Conservation (phyloP, 2,797 vertebrate species). For the Tenualosa ilisha region DNA sequence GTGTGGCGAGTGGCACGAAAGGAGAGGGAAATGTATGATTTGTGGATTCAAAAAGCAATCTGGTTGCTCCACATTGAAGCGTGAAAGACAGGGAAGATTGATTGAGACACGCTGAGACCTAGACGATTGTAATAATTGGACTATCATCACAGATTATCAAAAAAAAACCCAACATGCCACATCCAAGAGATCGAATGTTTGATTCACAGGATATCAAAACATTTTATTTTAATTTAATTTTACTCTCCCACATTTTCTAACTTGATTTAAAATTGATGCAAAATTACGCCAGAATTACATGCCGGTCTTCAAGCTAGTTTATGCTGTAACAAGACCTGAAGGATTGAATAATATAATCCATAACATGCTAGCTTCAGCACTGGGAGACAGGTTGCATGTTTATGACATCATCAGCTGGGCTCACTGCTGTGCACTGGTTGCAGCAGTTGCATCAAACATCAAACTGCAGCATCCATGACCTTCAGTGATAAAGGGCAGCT, state of each 20-base stretch:
- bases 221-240: not conserved
- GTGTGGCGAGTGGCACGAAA: not conserved
- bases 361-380: not conserved
- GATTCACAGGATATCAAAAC: not conserved
- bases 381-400: constrained; percentile 10
- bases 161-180: not conserved
- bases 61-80: not conserved
- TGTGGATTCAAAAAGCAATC: not conserved
- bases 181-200: not conserved
- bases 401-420: not conserved
- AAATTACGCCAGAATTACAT: not conserved
- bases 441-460: not conserved
- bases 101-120: not conserved
- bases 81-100: not conserved
- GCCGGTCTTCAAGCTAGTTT: not conserved
- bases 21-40: not conserved
- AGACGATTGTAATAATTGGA: not conserved
- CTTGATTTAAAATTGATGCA: not conserved
- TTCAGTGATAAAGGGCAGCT: not conserved
- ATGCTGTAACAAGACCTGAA: not conserved
- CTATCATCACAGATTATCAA: not conserved
- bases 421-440: not conserved
- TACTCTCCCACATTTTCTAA: not conserved
- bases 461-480: not conserved
- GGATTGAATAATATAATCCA: not conserved